Percentiles rank a stretch among this genome's conserved stretches.
phyloP scores from a whole-genome alignment of 2,888 invertebrate species.

The Tinea pellionella region DNA sequence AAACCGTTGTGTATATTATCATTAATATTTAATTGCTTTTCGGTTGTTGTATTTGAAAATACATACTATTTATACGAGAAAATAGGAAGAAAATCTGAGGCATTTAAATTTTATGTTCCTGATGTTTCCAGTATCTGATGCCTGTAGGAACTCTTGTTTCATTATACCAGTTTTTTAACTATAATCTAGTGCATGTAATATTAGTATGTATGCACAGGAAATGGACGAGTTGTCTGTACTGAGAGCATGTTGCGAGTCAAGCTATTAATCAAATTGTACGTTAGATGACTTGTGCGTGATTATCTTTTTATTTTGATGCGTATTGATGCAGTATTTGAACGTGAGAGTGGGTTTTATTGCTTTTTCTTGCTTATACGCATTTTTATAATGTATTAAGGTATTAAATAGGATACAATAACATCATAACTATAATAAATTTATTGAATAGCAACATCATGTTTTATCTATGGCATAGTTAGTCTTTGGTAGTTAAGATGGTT shows the following conservation, averaged over 20 bases:
- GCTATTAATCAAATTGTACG: conserved; percentile 12
- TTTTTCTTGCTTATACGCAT: background rate
- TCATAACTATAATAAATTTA: no score
- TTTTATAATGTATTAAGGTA: background rate
- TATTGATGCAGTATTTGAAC: background rate
- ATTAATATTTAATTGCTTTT: background rate
- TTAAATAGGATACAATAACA: no score
- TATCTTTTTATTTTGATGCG: conserved; percentile 8
- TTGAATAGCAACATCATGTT: no score
- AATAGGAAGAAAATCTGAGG: background rate
- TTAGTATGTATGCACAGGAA: conserved; percentile 12
- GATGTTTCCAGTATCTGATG: background rate
- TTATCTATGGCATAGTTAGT: no score
- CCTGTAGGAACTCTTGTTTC: background rate
- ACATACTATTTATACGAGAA: background rate
- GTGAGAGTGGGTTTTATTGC: background rate
- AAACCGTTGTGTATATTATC: background rate
- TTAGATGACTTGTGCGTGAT: conserved; percentile 2
- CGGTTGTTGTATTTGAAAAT: background rate
- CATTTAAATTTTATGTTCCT: background rate
- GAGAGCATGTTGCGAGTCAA: conserved; percentile 1
- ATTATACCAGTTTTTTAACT: conserved; percentile 9
- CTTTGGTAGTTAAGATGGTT: no score
- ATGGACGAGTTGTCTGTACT: conserved; percentile 9
- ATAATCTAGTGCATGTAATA: conserved; percentile 9